Percentiles rank a stretch among this genome's conserved stretches.
phyloP scores from a whole-genome alignment of 2,113 vertebrate genomes.

The Microtus montanus region DNA sequence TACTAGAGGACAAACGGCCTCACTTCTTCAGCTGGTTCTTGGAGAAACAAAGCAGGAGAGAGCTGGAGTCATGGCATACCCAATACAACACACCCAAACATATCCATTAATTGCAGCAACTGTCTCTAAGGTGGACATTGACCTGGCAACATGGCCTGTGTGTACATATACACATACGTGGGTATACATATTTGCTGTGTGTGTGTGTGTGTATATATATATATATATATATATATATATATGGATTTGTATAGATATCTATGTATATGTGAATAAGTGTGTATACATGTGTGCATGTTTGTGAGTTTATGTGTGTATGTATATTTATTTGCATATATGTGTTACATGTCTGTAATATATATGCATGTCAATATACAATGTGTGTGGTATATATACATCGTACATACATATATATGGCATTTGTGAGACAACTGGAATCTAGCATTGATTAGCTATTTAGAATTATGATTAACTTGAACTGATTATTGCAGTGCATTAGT shows the following conservation, averaged over 20 bases:
- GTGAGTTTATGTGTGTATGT: background rate
- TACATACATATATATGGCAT: background rate
- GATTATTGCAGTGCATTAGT: background rate
- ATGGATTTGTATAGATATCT: background rate
- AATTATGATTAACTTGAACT: conserved; percentile 9
- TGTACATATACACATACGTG: background rate
- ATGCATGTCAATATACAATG: background rate
- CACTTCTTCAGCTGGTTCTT: background rate
- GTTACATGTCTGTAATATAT: background rate
- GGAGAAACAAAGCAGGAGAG: background rate
- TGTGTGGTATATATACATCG: background rate
- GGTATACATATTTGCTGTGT: background rate
- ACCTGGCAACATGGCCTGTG: background rate
- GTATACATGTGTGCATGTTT: background rate
- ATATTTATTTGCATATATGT: background rate
- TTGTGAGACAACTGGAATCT: background rate
- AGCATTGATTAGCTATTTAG: background rate
- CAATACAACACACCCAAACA: background rate
- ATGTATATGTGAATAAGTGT: background rate
- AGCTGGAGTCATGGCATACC: background rate
- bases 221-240: background rate
- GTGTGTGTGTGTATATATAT: no score
- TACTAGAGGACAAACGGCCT: background rate
- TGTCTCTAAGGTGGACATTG: no score
- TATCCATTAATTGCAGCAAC: no score